Conservation (phyloP, 2,888 invertebrate genomes). For the Agonopterix arenella region DNA sequence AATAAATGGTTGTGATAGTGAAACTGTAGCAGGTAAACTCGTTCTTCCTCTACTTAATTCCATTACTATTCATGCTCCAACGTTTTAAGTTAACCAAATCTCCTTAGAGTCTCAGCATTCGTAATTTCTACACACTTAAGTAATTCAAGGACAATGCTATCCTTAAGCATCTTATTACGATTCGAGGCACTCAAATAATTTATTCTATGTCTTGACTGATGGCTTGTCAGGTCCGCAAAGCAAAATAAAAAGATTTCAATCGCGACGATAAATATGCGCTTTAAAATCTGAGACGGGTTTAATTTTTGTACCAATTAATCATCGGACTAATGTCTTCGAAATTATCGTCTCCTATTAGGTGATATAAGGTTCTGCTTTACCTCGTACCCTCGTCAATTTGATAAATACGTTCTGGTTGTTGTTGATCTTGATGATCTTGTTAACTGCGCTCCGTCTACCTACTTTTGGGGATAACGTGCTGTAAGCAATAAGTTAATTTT, state of each 20-base stretch:
- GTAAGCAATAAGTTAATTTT: too few species aligned
- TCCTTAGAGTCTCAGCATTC: too few species aligned
- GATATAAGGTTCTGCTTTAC: slow-evolving; percentile 4
- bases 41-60: too few species aligned
- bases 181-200: too few species aligned
- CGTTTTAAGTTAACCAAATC: too few species aligned
- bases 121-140: too few species aligned
- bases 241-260: too few species aligned
- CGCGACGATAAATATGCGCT: slow-evolving; percentile 1
- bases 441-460: neutral
- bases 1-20: too few species aligned
- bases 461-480: neutral
- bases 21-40: too few species aligned
- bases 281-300: slow-evolving; percentile 13
- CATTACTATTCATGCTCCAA: too few species aligned
- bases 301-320: slow-evolving; percentile 35
- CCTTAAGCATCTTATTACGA: too few species aligned
- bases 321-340: slow-evolving; percentile 28
- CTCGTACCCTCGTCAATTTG: slow-evolving; percentile 37
- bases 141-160: too few species aligned
- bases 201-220: slow-evolving; percentile 12
- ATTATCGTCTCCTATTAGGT: slow-evolving; percentile 15
- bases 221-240: neutral
- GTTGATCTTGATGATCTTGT: slow-evolving; percentile 1
- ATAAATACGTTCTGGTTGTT: slow-evolving; percentile 27